phyloP scores from a whole-genome alignment of 2,113 vertebrate genomes.

The Okapia johnstoni region DNA sequence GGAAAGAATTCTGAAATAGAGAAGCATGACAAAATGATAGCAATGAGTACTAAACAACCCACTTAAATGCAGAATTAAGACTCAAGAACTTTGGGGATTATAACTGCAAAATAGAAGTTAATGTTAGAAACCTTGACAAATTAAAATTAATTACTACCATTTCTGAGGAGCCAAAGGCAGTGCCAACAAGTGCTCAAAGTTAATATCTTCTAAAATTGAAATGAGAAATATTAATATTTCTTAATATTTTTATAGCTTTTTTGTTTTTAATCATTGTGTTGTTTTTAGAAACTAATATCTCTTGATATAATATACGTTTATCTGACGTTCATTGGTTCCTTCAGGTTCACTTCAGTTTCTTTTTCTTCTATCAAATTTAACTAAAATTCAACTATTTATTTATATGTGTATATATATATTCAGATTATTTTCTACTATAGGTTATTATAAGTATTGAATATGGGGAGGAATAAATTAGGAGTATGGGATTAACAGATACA shows the following conservation, averaged over 20 bases:
- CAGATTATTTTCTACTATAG: neutral
- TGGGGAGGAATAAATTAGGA: neutral
- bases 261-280: neutral
- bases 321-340: neutral
- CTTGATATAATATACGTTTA: neutral
- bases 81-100: neutral
- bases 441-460: neutral
- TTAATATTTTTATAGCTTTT: neutral
- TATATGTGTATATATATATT: neutral
- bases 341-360: neutral
- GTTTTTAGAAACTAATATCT: neutral
- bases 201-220: slow-evolving; percentile 33
- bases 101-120: neutral
- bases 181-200: neutral
- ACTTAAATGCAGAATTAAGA: slow-evolving; percentile 33
- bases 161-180: neutral
- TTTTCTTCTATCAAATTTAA: neutral
- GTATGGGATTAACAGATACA: neutral
- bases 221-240: neutral
- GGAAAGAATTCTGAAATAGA: slow-evolving; percentile 4
- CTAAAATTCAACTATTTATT: neutral
- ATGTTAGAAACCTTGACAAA: slow-evolving; percentile 14
- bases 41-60: neutral
- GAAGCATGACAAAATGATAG: neutral
- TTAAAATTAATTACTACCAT: slow-evolving; percentile 29